Conservation (phyloP, 2,797 vertebrate species). For the Myoxocephalus aenaeus region DNA sequence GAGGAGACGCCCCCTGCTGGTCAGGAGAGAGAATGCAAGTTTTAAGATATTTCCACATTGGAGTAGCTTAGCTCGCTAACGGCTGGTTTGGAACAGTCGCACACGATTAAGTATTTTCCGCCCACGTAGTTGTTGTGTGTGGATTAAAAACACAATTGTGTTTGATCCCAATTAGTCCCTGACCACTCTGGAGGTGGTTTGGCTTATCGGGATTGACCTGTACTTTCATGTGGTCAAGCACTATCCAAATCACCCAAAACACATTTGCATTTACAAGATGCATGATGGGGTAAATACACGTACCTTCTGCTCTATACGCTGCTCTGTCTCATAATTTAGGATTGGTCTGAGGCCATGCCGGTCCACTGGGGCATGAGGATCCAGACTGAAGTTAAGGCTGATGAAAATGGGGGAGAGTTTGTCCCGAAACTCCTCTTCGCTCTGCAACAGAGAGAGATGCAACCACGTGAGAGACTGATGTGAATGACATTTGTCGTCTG, state of each 20-base stretch:
- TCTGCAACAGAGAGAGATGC: slow-evolving; percentile 73
- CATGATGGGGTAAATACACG: not conserved
- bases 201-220: no score
- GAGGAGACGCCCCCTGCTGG: no score
- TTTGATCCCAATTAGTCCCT: not conserved
- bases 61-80: not conserved
- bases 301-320: slow-evolving; percentile 90
- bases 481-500: not conserved
- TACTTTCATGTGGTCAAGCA: not conserved
- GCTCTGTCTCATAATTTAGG: slow-evolving; percentile 87
- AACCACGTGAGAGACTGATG: not conserved
- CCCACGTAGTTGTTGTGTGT: not conserved
- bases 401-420: slow-evolving; percentile 92
- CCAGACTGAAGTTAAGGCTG: slow-evolving; percentile 90
- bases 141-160: not conserved
- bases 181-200: not conserved
- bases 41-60: no score
- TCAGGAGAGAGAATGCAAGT: no score
- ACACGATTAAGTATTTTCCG: not conserved
- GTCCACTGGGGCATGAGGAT: slow-evolving; percentile 83
- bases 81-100: no score
- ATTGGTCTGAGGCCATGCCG: slow-evolving; percentile 86
- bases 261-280: not conserved
- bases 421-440: slow-evolving; percentile 92
- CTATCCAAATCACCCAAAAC: not conserved